A percentile compares a stretch with the other conserved stretches of the same genome.
Conservation (phyloP, 2,797 vertebrate genomes). For the Oreochromis grahami region DNA sequence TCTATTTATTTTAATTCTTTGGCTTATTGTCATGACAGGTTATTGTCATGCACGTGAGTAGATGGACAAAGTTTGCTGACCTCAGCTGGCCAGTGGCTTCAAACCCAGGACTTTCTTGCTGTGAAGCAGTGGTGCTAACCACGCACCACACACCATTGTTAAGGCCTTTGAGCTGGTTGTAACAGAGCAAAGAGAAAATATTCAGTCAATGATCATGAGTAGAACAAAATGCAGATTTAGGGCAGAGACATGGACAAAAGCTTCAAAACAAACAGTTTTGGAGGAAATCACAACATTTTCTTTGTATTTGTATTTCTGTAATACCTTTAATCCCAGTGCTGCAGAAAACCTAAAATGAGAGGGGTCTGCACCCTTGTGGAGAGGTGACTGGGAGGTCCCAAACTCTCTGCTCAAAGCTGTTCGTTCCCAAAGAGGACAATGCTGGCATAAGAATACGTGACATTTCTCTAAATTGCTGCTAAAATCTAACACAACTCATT, state of each 20-base stretch:
- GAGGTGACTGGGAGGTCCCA: background rate
- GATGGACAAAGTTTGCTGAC: background rate
- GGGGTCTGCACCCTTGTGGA: background rate
- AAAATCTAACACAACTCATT: background rate
- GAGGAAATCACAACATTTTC: background rate
- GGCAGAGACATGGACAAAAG: background rate
- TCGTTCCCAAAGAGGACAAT: rapidly evolving
- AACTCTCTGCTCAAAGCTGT: background rate
- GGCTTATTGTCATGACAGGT: background rate
- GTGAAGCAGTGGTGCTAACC: background rate
- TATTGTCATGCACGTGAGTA: background rate
- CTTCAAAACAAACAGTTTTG: background rate
- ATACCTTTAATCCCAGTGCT: background rate
- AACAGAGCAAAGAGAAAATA: background rate
- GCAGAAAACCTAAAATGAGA: background rate
- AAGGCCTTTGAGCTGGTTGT: background rate
- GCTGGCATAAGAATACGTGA: rapidly evolving
- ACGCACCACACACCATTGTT: background rate
- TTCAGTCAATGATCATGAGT: background rate
- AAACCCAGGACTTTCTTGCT: background rate
- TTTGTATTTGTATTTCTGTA: background rate
- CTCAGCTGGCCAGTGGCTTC: background rate
- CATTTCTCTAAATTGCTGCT: background rate
- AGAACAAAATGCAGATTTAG: background rate
- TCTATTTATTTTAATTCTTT: background rate